Evolutionary conservation across 2,888 invertebrate species (phyloP).

Genomic region (Chrysolina americana): DNA sequence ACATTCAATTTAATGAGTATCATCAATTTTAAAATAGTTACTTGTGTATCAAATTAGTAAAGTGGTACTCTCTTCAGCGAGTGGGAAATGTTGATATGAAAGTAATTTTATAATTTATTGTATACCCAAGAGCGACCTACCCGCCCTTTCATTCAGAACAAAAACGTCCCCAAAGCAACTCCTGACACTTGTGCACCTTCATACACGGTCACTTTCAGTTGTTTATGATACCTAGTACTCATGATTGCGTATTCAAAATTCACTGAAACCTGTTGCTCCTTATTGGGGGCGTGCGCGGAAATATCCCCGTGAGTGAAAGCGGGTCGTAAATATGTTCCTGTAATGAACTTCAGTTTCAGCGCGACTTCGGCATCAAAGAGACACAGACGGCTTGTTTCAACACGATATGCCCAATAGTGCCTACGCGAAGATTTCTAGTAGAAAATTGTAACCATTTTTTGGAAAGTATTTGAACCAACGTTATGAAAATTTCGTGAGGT

Average conservation of each 20-base stretch:
- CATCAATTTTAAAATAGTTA: too few relatives aligned
- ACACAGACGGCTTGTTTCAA: not conserved
- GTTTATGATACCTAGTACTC: not conserved
- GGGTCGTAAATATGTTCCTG: not conserved
- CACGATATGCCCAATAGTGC: not conserved
- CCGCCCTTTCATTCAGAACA: too few relatives aligned
- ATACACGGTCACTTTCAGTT: not conserved
- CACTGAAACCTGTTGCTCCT: not conserved
- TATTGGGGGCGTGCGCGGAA: not conserved
- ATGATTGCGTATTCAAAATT: not conserved
- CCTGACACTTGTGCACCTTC: too few relatives aligned
- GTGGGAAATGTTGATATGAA: too few relatives aligned
- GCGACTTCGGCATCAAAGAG: not conserved
- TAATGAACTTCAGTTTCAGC: not conserved
- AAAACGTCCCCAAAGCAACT: too few relatives aligned
- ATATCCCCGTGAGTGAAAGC: not conserved
- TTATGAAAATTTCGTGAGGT: not conserved
- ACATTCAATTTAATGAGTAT: too few relatives aligned
- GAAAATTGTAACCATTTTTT: too few relatives aligned
- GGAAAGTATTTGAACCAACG: not conserved
- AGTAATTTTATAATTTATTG: too few relatives aligned
- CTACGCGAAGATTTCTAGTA: not conserved
- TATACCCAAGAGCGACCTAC: too few relatives aligned
- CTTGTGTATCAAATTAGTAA: too few relatives aligned
- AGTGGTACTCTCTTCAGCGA: too few relatives aligned